phyloP scores from a whole-genome alignment of 2,113 vertebrate genomes.

The Melanotaenia duboulayi region DNA sequence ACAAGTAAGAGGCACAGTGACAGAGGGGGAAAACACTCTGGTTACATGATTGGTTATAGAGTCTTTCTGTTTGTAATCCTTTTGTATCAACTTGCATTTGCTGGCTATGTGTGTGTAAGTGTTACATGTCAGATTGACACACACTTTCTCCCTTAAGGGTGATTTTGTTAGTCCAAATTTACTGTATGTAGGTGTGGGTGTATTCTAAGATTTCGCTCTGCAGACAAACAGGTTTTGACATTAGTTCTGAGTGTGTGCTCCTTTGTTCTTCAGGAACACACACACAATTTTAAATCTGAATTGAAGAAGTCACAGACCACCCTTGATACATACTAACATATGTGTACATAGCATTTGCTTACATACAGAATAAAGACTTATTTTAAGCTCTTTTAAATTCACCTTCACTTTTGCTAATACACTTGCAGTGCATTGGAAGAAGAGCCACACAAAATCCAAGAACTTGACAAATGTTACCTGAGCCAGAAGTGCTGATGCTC shows the following conservation, averaged over 20 bases:
- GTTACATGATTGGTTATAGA: slow-evolving; percentile 46
- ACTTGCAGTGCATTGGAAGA: slow-evolving; percentile 2
- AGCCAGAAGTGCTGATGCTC: slow-evolving; percentile 12
- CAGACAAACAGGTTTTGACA: slow-evolving; percentile 34
- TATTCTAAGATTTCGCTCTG: slow-evolving; percentile 24
- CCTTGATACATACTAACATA: slow-evolving; percentile 4
- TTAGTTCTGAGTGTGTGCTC: slow-evolving; percentile 17
- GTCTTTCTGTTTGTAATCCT: slow-evolving; percentile 53
- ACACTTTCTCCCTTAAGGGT: slow-evolving; percentile 21
- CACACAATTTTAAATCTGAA: slow-evolving; percentile 4
- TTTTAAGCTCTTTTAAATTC: not conserved
- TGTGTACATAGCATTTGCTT: not conserved
- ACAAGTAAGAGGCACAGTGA: slow-evolving; percentile 21
- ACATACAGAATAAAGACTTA: slow-evolving; percentile 1
- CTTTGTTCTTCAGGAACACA: not conserved
- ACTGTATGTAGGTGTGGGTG: slow-evolving; percentile 18
- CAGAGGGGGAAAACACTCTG: slow-evolving; percentile 47
- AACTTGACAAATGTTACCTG: slow-evolving; percentile 24
- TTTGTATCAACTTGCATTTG: slow-evolving; percentile 37
- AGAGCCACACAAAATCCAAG: not conserved
- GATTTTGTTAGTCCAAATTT: slow-evolving; percentile 22
- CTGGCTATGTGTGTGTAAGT: slow-evolving; percentile 19
- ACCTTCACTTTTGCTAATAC: not conserved
- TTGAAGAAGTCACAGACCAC: not conserved
- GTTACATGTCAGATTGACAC: slow-evolving; percentile 4